Evolutionary conservation across 2,797 vertebrate species (phyloP), one percentile per base, ranked within the genome.

Genomic region (Oreonectes daqikongensis): DNA sequence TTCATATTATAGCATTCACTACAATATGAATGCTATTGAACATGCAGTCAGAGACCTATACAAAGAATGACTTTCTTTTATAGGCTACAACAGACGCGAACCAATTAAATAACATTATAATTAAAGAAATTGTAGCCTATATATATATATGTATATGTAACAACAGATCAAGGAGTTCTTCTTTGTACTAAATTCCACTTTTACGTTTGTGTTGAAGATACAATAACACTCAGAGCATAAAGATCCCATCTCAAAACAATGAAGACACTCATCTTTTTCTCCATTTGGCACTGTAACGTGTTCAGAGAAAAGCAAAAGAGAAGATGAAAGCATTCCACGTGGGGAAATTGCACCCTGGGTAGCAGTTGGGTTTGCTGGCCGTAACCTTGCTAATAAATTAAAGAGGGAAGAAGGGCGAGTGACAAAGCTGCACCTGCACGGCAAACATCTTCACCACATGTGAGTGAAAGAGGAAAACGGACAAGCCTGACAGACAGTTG

Each of bases 301-400:
- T 83, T 80, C 83, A 66, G 78, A 81, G 80, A 57, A 68, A 80
- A 73, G 78, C 79, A 73, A 78, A 55, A 70, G 75, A 81, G 69
- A 85, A 69, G 91, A 94, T 97, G 94, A 98, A 97, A 97, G 95
- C 95, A 95, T 96, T 97, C 94, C 86, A 92, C 78, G 10, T 0
- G 71, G 79, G 89, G 84, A 89, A 82, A 80, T 84, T 75, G 92
- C 89, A 79, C 90, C 88, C 82, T 53, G 87, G 90, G 92, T 42
- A 90, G 88, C 86, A 82, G 85, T 91, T 91, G 92, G 90, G 89
- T 91, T 92, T 88, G 84, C 85, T 81, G 83, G 57, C 88, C 85
- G 78, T 93, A 92, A 93, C 92, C 91, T 80, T 67, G 66, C 81
- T 85, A 88, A 92, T 96, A 95, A 94, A 95, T 95, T 94, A 89